Evolutionary conservation across 2,888 invertebrate genomes (phyloP).

Genomic region (Rugalucina vietnamica): DNA sequence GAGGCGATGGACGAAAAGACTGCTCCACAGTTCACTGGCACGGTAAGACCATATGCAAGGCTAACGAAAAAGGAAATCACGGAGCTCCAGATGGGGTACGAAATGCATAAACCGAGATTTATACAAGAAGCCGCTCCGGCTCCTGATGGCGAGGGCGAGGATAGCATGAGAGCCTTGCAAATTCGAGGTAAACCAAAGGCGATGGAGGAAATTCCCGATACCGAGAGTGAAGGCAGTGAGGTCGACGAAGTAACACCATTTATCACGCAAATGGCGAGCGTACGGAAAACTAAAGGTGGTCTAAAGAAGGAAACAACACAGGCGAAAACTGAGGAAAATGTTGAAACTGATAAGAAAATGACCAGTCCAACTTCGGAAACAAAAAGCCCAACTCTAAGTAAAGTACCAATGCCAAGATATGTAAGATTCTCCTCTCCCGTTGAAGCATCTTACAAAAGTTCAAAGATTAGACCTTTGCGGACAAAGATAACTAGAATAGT

Average conservation of each 20-base stretch:
- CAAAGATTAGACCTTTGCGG: not conserved
- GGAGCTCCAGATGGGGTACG: constrained; percentile 72
- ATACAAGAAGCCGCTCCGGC: constrained; percentile 41
- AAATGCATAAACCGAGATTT: constrained; percentile 70
- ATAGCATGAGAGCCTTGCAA: not conserved
- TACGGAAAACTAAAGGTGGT: constrained; percentile 34
- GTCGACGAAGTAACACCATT: constrained; percentile 65
- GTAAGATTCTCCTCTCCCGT: not conserved
- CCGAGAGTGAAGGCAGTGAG: constrained; percentile 51
- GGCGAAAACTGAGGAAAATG: not conserved
- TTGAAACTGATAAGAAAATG: not conserved
- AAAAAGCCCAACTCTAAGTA: not conserved
- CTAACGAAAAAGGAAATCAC: constrained; percentile 68
- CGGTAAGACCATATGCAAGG: constrained; percentile 69
- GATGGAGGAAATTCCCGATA: not conserved
- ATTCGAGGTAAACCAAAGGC: constrained; percentile 22
- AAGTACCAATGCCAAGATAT: not conserved
- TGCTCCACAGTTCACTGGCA: constrained; percentile 69
- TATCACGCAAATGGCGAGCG: constrained; percentile 69
- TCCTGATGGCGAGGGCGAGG: constrained; percentile 36
- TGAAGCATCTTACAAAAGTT: not conserved
- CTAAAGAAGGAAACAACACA: not conserved
- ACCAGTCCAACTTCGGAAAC: not conserved
- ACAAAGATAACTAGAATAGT: not conserved
- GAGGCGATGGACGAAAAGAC: constrained; percentile 68